Conservation (phyloP, 2,888 invertebrate genomes). For the Synanthedon vespiformis region DNA sequence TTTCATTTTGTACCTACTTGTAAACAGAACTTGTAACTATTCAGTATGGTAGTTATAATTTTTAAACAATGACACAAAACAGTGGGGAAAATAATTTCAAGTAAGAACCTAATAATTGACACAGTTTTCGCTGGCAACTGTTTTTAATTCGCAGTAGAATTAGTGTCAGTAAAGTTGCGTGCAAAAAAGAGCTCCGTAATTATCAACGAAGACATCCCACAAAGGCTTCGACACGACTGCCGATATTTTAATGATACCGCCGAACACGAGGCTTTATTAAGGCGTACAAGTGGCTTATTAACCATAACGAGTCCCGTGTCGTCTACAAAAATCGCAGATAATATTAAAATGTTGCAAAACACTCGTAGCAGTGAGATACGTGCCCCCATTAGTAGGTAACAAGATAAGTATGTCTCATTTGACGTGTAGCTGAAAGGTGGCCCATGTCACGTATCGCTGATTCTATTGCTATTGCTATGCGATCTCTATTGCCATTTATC, state of each 20-base stretch:
- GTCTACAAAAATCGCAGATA: constrained; percentile 29
- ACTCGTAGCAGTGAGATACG: constrained; percentile 10
- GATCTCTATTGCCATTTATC: not conserved
- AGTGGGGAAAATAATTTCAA: too few relatives aligned
- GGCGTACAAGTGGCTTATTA: constrained; percentile 58
- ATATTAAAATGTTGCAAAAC: constrained; percentile 33
- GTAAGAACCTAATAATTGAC: too few relatives aligned
- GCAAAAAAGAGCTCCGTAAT: not conserved
- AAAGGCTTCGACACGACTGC: not conserved
- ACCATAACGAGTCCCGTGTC: constrained; percentile 26
- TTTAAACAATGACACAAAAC: too few relatives aligned
- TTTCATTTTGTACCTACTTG: too few relatives aligned
- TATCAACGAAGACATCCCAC: not conserved
- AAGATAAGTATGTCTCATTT: constrained; percentile 35
- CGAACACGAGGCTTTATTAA: constrained; percentile 28
- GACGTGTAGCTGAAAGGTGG: constrained; percentile 21
- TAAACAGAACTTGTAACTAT: too few relatives aligned
- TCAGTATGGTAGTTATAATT: too few relatives aligned
- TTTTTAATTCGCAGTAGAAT: too few relatives aligned
- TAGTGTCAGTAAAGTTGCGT: too few relatives aligned
- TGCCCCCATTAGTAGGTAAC: constrained; percentile 45
- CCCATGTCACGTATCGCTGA: constrained; percentile 12
- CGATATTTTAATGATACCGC: constrained; percentile 17
- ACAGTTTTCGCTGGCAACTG: too few relatives aligned
- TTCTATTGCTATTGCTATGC: not conserved